A percentile compares a stretch with the other conserved stretches of the same genome.
Evolutionary conservation across 1,140 invertebrate genomes (phyloP).

Genomic region (Gerris buenoi): DNA sequence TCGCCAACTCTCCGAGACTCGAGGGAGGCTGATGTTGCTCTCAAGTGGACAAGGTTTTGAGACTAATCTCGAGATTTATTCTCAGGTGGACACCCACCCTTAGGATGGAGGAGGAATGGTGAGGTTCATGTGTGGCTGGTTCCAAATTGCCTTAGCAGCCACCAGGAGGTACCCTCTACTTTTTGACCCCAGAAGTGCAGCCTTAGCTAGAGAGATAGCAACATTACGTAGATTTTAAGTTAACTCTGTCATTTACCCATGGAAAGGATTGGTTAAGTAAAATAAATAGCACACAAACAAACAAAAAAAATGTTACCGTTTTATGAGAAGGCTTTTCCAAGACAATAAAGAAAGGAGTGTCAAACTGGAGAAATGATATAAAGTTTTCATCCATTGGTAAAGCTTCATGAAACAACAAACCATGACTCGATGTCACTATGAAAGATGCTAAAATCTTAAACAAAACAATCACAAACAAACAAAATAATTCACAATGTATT

Average conservation of each 20-base stretch:
- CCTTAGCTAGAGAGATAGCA: neutral
- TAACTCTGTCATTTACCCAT: neutral
- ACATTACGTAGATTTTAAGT: neutral
- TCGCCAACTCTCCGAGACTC: no score
- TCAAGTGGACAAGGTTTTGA: no score
- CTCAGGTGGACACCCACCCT: no score
- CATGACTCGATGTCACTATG: slow-evolving; percentile 52
- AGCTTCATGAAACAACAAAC: slow-evolving; percentile 55
- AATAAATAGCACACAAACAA: neutral
- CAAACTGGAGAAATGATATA: slow-evolving; percentile 39
- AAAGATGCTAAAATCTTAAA: slow-evolving; percentile 43
- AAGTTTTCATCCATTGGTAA: slow-evolving; percentile 33
- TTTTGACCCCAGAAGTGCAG: neutral
- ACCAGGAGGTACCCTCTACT: neutral
- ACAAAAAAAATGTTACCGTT: slow-evolving; percentile 10
- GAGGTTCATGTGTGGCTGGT: no score
- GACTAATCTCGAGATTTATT: no score
- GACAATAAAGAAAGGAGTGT: slow-evolving; percentile 49
- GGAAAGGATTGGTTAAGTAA: neutral
- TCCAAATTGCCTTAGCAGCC: neutral
- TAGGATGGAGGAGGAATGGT: no score
- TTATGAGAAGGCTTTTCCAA: slow-evolving; percentile 35
- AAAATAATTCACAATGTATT: slow-evolving; percentile 4
- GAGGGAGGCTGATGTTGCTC: no score
- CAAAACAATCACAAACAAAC: slow-evolving; percentile 15